Conservation (phyloP, 2,888 invertebrate genomes). For the Ennomos quercinarius region DNA sequence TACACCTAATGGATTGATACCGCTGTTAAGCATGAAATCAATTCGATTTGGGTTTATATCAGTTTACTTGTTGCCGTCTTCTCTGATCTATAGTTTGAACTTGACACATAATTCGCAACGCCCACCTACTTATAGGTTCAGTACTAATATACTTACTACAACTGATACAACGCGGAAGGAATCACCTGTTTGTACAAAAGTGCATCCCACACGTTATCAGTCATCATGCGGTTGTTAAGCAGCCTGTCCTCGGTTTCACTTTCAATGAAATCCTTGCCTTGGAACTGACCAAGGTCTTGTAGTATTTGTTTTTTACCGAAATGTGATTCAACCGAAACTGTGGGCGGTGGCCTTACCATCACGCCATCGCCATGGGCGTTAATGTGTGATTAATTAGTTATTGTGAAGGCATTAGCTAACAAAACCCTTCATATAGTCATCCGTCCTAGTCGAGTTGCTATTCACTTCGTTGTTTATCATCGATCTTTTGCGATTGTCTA, state of each 20-base stretch:
- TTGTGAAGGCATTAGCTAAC: constrained; percentile 16
- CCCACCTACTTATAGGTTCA: constrained; percentile 17
- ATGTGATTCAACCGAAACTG: constrained; percentile 40
- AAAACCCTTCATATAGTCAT: constrained; percentile 18
- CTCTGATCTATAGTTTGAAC: constrained; percentile 17
- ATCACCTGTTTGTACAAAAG: constrained; percentile 21
- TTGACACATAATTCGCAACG: constrained; percentile 26
- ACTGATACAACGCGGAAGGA: constrained; percentile 42
- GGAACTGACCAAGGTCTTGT: constrained; percentile 44
- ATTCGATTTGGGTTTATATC: too few relatives aligned
- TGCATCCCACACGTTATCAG: constrained; percentile 37
- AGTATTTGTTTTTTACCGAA: constrained; percentile 41
- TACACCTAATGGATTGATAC: constrained; percentile 17
- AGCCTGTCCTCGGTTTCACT: constrained; percentile 41
- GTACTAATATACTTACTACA: background rate
- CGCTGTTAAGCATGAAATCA: constrained; percentile 10
- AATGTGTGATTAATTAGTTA: constrained; percentile 28
- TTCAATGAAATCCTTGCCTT: constrained; percentile 44
- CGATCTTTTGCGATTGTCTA: constrained; percentile 6
- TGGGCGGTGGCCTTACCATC: constrained; percentile 34
- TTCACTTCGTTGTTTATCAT: constrained; percentile 11
- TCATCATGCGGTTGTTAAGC: constrained; percentile 11
- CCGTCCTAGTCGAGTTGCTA: constrained; percentile 1
- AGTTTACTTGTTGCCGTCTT: constrained; percentile 11
- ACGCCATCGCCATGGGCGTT: constrained; percentile 32